Evolutionary conservation across 1,140 invertebrate species (phyloP), one percentile per base, ranked within the genome.

Genomic region (Caerostris darwini): DNA sequence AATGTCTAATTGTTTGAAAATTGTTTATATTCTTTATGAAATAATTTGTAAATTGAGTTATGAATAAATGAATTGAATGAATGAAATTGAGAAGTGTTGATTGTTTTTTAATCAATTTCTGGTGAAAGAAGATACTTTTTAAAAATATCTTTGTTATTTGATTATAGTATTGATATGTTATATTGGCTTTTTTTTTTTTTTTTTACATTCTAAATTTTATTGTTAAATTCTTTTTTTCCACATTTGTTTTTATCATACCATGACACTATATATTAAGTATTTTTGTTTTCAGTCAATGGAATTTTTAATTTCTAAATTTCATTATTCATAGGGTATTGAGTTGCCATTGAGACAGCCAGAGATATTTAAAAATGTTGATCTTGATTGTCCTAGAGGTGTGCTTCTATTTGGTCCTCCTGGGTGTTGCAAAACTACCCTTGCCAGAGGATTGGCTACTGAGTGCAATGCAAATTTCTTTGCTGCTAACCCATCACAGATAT

Each of bases 361-460:
- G 91, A 95, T 95, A 6, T 97, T 97, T 88, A 83, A 94, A 12
- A 95, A 96, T 64, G 95, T 96, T 86, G 96, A 96, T 54, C 95
- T 97, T 53, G 94, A 95, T 34, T 95, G 96, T 34, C 96, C 96
- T 2, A 94, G 95, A 96, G 97, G 97, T 53, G 96, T 98, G 58
- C 95, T 98, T 19, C 96, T 98, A 58, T 98, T 98, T 96, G 98
- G 98, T 3, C 97, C 98, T 34, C 97, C 98, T 2, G 97, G 97
- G 3, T 98, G 97, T 96, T 97, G 97, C 5, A 98, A 98, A 96
- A 98, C 97, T 7, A 97, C 97, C 94, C 96, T 98, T 34, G 97
- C 97, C 14, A 96, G 97, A 95, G 97, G 97, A 5, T 92, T 97
- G 56, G 97, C 97, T 19, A 96, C 96, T 90, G 97, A 97, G 87